Conservation (phyloP, 2,888 invertebrate genomes). For the Coremacera marginata region DNA sequence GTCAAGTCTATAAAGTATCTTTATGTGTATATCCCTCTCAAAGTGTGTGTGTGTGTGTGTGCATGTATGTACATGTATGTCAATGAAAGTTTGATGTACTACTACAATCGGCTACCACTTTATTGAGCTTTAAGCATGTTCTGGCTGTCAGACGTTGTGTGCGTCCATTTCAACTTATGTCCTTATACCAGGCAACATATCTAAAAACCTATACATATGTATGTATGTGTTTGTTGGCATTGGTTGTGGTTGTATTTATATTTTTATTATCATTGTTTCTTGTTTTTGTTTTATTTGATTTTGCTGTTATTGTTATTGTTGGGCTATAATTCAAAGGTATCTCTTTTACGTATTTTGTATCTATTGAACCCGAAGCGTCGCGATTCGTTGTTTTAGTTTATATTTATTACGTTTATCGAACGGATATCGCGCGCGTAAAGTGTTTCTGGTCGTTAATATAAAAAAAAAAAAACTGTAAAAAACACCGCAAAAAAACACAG, state of each 20-base stretch:
- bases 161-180: not conserved
- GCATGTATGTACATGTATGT: slow-evolving; percentile 16
- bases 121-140: slow-evolving; percentile 2
- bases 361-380: slow-evolving; percentile 48
- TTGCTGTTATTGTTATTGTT: slow-evolving; percentile 23
- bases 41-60: slow-evolving; percentile 16
- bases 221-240: not conserved
- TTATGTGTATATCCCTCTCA: slow-evolving; percentile 7
- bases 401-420: slow-evolving; percentile 69
- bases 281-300: slow-evolving; percentile 16
- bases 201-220: not conserved
- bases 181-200: not conserved
- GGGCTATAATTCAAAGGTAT: slow-evolving; percentile 4
- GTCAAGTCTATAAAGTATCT: no score
- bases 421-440: slow-evolving; percentile 60
- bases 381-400: slow-evolving; percentile 61
- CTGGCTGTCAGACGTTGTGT: not conserved
- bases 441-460: not conserved
- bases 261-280: not conserved
- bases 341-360: slow-evolving; percentile 47
- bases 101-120: not conserved
- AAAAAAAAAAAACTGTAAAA: not conserved
- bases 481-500: not conserved
- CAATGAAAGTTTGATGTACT: slow-evolving; percentile 30
- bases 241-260: not conserved